Conservation (phyloP, 2,113 vertebrate genomes). For the Typhlomys cinereus region DNA sequence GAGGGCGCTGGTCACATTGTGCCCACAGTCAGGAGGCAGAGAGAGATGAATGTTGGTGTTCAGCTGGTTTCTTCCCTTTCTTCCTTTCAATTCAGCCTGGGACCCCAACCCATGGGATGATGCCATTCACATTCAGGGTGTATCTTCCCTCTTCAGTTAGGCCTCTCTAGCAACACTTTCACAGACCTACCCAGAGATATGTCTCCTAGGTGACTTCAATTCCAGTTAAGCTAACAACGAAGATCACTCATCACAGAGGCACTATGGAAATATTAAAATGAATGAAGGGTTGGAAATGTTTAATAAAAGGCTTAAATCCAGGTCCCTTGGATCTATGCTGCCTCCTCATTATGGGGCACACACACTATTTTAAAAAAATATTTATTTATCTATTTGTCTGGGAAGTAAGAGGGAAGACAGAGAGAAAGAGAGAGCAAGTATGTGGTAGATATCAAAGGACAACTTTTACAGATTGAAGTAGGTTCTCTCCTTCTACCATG, state of each 20-base stretch:
- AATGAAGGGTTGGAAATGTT: background rate
- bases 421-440: no score
- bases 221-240: background rate
- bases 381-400: no score
- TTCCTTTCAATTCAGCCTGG: background rate
- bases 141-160: background rate
- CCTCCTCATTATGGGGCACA: background rate
- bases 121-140: background rate
- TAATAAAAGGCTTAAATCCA: conserved; percentile 1
- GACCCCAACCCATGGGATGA: background rate
- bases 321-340: background rate
- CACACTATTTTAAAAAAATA: conserved; percentile 6
- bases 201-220: background rate
- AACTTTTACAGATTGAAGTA: no score
- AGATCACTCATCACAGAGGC: background rate
- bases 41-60: background rate
- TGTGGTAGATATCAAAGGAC: no score
- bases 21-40: background rate
- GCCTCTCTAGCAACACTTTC: background rate
- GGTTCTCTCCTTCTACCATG: no score
- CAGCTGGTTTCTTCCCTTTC: background rate
- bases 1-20: background rate
- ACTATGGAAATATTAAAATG: conserved; percentile 49
- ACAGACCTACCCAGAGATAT: background rate
- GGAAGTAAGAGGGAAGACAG: no score